Conservation (phyloP, 1,140 invertebrate species). For the Lutraria rhynchaena region DNA sequence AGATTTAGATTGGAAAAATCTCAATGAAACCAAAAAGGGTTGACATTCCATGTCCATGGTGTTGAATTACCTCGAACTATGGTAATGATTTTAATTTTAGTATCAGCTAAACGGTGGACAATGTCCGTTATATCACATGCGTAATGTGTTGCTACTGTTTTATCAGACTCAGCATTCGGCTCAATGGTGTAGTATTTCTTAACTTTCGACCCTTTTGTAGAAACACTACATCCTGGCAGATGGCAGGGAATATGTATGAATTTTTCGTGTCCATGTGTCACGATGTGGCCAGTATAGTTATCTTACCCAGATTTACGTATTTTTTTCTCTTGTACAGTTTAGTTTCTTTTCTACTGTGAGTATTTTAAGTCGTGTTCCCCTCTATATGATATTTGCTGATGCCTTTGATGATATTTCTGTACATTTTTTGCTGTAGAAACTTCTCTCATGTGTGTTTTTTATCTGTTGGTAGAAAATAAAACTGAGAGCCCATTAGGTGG, state of each 20-base stretch:
- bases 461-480: constrained; percentile 6
- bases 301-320: not conserved
- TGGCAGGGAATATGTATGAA: not conserved
- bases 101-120: not conserved
- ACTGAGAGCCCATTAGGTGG: not conserved
- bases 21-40: constrained; percentile 10
- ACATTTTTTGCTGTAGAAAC: constrained; percentile 15
- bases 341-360: constrained; percentile 15
- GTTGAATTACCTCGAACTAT: not conserved
- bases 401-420: not conserved
- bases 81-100: not conserved
- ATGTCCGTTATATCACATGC: not conserved
- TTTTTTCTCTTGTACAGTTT: constrained; percentile 24
- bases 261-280: constrained; percentile 30
- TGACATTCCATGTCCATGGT: constrained; percentile 40
- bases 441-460: constrained; percentile 4
- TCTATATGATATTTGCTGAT: too few species aligned
- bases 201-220: constrained; percentile 35
- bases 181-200: constrained; percentile 34
- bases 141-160: not conserved
- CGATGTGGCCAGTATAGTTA: constrained; percentile 15
- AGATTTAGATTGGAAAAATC: constrained; percentile 6
- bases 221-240: constrained; percentile 45
- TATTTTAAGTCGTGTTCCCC: constrained; percentile 14
- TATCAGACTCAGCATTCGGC: not conserved